Evolutionary conservation across 2,797 vertebrate genomes (phyloP), one percentile per base, ranked within the genome.

Genomic region (Myotis findleyi): DNA sequence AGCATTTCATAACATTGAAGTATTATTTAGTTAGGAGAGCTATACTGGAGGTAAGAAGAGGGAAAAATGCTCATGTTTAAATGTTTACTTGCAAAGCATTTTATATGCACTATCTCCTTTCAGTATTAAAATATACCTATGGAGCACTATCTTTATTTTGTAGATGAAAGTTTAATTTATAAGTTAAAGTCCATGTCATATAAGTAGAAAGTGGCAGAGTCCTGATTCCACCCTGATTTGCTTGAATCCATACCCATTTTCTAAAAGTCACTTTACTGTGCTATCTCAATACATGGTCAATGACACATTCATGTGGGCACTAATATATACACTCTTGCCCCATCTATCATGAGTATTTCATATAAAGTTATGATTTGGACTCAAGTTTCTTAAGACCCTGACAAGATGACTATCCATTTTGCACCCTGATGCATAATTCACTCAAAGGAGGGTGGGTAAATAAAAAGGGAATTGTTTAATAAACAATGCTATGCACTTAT

Each of bases 41-140:
- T 51, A 47, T 16, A 21, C 3, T 55, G 14, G 36, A 89, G n/a
- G 71, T 51, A 25, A 75, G 23, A 68, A 47, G 8, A 51, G 27
- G 13, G 12, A 21, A n/a, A 33, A 38, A 69, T 69, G 9, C 5
- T 30, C 16, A 53, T 12, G n/a, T 57, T 68, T 83, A 59, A 41
- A 41, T 57, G 27, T 71, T 87, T 71, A 49, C 36, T 72, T 88
- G 25, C 51, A n/a, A 76, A 75, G 21, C 11, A 41, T 30, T 87
- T 36, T 87, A 30, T 6, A 81, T 44, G 36, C 0, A 36, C 17
- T 38, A 16, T 33, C 7, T 88, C 9, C 27, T 86, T 82, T 76
- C 47, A 55, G 51, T 11, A 84, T 93, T 85, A 80, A 93, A 95
- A 53, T 89, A 82, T 71, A 44, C 17, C 13, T 49, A 36, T 51